Base-by-base conservation (phyloP, 2,113 vertebrate species). In the Greenwoodochromis staneri region DNA sequence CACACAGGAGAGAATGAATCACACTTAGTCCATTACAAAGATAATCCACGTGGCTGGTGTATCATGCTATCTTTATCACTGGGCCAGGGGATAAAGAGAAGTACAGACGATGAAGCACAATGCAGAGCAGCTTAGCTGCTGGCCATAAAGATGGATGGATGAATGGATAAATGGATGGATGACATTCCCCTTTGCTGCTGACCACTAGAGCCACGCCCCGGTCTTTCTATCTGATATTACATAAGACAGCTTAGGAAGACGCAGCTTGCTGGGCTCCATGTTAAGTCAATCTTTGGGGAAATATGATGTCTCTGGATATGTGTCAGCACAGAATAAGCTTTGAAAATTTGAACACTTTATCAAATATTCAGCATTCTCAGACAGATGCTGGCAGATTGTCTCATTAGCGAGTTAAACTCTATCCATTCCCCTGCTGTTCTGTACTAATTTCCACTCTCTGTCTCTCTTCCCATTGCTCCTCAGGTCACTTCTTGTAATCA, bases 401-500 rank as follows among this genome's bases (percentile, higher is more conserved):
- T 53, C 14, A 73, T 78, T 24, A 51, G 34, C 6, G 13, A 27
- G 21, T 80, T 8, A 40, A 16, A n/a, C 45, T 49, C 8, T 12
- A 5, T 27, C 17, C 11, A 29, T 73, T 29, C 31, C 69, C 8
- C 47, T 10, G 9, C 12, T 63, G 34, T 53, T 80, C 9, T 19
- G 10, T 51, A 34, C n/a, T 69, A 5, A 16, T 54, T 34, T 61
- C 21, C 16, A 29, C 85, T 53, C 31, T 66, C 66, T 51, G 21
- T 49, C 9, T 86, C 16, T 82, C 16, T 31, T 51, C 27, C 73
- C 1, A 51, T 51, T 17, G 10, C 42, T 86, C 4, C 9, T 69
- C 95, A 98, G 98, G 95, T 95, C 96, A 81, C 95, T 94, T 88
- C 93, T 97, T 83, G 66, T 85, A 73, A 95, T 73, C 81, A 84